Evolutionary conservation across 2,797 vertebrate genomes (phyloP), one percentile per base, ranked within the genome.

Genomic region (Esox lucius): DNA sequence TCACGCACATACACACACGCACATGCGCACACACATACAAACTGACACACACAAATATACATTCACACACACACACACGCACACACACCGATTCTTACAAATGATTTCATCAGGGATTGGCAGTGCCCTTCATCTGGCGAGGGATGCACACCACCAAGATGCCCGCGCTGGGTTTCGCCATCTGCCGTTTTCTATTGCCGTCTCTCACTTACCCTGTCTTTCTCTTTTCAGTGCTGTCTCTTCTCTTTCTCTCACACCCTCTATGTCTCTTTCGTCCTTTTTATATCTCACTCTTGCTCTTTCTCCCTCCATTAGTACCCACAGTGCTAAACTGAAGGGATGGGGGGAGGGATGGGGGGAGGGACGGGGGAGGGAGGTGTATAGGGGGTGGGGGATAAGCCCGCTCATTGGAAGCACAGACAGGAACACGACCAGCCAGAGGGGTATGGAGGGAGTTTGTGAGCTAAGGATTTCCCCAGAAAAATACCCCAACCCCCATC

Each of bases 141-240:
- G 56, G 82, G 81, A 82, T 61, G 85, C 75, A 74, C 74, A 78
- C 73, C 68, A 79, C 48, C 80, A 78, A 81, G 73, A 91, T 88
- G 89, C 91, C 89, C 86, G 80, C 24, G 86, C 87, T 87, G 90
- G 91, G 80, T 84, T 86, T 79, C 81, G 83, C 93, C 93, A 93
- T 93, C 92, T 93, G 92, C 84, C 70, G 42, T 74, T 83, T 87
- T 87, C 87, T 81, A 59, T 72, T 81, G 19, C 56, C 24, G 5
- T 59, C 56, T 46, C 42, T 46, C 56, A 22, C 7, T 3, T 11
- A n/a, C 53, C 53, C 42, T 11, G 46, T 46, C 42, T 11, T 13
- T 46, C 42, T 46, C 1, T 46, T 46, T 46, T 13, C 3, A 46
- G 0, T 13, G 42, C 42, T 46, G 8, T 46, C 42, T 46, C 42